Conservation (phyloP, 1,140 invertebrate genomes). For the Papilio polyxenes region DNA sequence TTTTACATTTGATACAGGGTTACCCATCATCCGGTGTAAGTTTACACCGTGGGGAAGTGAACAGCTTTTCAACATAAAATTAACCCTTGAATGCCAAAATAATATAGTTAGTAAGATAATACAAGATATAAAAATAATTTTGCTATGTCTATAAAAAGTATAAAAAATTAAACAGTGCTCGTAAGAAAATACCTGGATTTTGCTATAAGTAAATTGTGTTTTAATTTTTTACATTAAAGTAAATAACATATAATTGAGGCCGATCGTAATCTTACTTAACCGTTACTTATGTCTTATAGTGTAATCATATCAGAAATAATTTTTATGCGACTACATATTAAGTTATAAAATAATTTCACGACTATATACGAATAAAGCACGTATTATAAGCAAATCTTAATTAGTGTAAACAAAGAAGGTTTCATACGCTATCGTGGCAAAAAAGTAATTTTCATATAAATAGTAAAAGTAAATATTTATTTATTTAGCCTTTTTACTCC, state of each 20-base stretch:
- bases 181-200: background rate
- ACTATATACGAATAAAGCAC: background rate
- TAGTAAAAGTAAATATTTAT: too few relatives aligned
- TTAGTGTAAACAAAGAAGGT: too few relatives aligned
- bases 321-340: background rate
- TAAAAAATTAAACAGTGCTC: background rate
- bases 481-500: too few relatives aligned
- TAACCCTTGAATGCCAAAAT: constrained; percentile 54
- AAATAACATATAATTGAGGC: background rate
- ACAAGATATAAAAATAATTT: background rate
- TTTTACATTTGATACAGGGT: constrained; percentile 64
- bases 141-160: background rate
- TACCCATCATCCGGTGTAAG: constrained; percentile 76
- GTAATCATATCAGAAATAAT: background rate
- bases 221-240: background rate
- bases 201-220: background rate
- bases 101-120: constrained; percentile 54
- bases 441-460: too few relatives aligned
- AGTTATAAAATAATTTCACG: background rate
- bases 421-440: too few relatives aligned
- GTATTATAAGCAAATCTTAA: too few relatives aligned
- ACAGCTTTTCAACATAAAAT: constrained; percentile 58
- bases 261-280: background rate
- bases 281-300: background rate
- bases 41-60: constrained; percentile 73